Conservation (phyloP, 30 jellyfish, hydroid and myxozoan genomes). For the Turritopsis dohrnii region DNA sequence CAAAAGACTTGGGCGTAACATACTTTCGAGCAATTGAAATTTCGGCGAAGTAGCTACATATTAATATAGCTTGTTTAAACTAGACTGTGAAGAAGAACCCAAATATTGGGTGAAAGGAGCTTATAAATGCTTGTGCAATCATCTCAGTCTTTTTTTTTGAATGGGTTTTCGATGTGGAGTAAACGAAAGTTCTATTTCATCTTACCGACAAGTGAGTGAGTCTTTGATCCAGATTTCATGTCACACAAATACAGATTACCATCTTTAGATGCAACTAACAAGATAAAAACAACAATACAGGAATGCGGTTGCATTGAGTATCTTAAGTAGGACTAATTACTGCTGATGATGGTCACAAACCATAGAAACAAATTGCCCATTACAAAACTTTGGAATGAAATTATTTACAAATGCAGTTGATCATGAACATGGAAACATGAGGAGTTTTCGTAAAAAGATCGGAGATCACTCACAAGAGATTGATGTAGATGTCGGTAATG, state of each 20-base stretch:
- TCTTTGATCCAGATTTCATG: constrained; percentile 23
- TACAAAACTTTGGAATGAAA: background rate
- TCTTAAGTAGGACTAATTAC: background rate
- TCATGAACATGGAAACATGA: background rate
- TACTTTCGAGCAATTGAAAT: no score
- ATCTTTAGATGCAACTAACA: constrained; percentile 19
- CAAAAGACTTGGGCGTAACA: no score
- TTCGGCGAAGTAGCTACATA: no score
- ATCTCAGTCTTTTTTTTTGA: no score
- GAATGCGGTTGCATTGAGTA: background rate
- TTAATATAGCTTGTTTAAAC: no score
- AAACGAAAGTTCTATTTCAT: background rate
- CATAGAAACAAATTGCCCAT: background rate
- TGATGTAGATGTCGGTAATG: no score
- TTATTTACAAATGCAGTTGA: background rate
- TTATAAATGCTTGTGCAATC: no score
- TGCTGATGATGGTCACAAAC: background rate
- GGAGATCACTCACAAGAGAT: background rate
- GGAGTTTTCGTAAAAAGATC: background rate
- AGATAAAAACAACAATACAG: background rate
- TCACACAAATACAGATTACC: constrained; percentile 26
- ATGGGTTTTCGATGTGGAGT: no score
- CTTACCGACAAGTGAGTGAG: constrained; percentile 20
- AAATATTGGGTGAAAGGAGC: no score
- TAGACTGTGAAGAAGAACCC: no score